Percentiles rank a stretch among this genome's conserved stretches.
Conservation (phyloP, 2,113 vertebrate species). For the Garra rufa region DNA sequence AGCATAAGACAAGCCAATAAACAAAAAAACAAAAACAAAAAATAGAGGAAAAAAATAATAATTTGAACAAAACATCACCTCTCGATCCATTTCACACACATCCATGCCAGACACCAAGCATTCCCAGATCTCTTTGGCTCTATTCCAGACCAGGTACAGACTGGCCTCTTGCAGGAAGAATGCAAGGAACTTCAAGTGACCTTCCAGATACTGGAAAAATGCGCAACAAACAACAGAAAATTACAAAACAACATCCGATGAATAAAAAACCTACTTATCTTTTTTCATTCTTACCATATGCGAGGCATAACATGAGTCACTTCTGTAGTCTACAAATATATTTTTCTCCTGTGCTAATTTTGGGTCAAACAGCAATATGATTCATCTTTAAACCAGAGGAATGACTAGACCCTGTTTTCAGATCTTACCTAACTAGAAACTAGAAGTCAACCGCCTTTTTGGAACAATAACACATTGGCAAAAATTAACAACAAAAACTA, state of each 20-base stretch:
- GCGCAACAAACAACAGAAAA: conserved; percentile 41
- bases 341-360: background rate
- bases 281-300: background rate
- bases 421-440: background rate
- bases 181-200: conserved; percentile 96
- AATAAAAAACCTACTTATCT: background rate
- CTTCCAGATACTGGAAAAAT: conserved; percentile 91
- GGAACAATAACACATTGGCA: too few species aligned
- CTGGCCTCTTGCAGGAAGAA: conserved; percentile 99
- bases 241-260: background rate
- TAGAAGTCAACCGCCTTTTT: background rate
- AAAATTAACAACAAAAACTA: background rate
- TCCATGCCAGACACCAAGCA: conserved; percentile 95
- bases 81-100: conserved; percentile 94
- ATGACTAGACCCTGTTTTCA: background rate
- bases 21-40: background rate
- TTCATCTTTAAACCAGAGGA: background rate
- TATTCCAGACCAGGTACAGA: conserved; percentile 96
- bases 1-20: background rate
- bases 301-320: background rate
- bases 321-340: background rate
- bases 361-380: background rate
- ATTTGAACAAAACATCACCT: conserved; percentile 70
- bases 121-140: conserved; percentile 98
- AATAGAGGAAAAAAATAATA: background rate